phyloP scores from a whole-genome alignment of 2,113 vertebrate species.

The Triplophysa dalaica region DNA sequence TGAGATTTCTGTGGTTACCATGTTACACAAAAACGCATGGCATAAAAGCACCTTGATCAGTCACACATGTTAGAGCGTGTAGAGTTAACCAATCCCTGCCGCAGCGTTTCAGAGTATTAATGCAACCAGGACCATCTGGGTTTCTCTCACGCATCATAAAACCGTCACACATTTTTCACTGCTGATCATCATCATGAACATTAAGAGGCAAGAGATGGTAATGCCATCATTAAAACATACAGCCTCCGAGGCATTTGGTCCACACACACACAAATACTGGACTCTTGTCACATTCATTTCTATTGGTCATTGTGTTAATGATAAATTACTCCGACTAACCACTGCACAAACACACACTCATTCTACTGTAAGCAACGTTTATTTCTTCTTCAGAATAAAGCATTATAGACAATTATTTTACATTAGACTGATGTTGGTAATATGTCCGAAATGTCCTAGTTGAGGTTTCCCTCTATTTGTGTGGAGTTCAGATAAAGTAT shows the following conservation, averaged over 20 bases:
- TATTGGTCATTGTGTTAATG: background rate
- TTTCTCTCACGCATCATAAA: background rate
- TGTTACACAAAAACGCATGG: background rate
- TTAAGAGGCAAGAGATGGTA: background rate
- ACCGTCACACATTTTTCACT: background rate
- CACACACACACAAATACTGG: background rate
- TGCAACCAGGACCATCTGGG: background rate
- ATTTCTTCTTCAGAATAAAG: no score
- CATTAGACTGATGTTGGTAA: no score
- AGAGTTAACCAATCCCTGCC: background rate
- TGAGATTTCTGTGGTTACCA: background rate
- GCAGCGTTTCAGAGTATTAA: conserved; percentile 1
- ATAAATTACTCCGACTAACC: no score
- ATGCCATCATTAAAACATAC: background rate
- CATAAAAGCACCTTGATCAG: conserved; percentile 7
- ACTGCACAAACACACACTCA: conserved; percentile 7
- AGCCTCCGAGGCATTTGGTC: background rate
- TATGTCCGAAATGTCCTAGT: no score
- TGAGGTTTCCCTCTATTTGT: no score
- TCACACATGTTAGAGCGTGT: background rate
- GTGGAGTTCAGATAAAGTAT: no score
- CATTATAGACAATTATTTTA: no score
- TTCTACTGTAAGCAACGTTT: background rate
- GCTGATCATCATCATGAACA: background rate
- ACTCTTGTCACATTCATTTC: background rate